phyloP scores from a whole-genome alignment of 2,113 vertebrate species.

The Craseonycteris thonglongyai region DNA sequence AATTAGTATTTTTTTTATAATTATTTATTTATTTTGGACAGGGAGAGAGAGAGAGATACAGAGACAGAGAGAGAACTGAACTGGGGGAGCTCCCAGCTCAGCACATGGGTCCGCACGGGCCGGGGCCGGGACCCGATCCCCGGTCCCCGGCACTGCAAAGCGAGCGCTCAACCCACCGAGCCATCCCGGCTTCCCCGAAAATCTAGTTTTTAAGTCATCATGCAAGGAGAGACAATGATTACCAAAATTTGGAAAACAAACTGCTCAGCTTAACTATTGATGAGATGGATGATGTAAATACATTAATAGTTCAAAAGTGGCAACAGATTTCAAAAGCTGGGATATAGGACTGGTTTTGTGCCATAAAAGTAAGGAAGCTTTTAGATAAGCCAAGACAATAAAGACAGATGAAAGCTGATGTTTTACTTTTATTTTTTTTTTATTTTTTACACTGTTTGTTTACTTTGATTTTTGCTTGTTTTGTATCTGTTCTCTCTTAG shows the following conservation, averaged over 20 bases:
- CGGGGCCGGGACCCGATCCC: too few relatives aligned
- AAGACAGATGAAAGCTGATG: neutral
- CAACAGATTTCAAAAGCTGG: neutral
- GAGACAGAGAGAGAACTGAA: too few relatives aligned
- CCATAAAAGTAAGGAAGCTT: neutral
- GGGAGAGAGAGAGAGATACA: too few relatives aligned
- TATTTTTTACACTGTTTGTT: neutral
- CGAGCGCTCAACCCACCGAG: too few relatives aligned
- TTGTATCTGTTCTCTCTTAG: neutral
- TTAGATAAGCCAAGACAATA: neutral
- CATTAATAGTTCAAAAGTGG: neutral
- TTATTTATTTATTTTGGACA: too few relatives aligned
- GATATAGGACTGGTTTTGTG: neutral
- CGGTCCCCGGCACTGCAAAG: too few relatives aligned
- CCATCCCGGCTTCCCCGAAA: too few relatives aligned
- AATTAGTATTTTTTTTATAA: too few relatives aligned
- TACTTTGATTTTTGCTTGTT: neutral
- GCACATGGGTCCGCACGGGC: too few relatives aligned
- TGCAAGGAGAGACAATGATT: neutral
- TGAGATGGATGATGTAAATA: neutral
- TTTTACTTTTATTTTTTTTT: neutral
- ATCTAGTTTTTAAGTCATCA: neutral
- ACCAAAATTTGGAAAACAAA: neutral
- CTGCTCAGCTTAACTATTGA: neutral
- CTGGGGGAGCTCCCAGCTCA: too few relatives aligned